Base-by-base conservation (phyloP, 2,888 invertebrate species). In the Trilocha varians region DNA sequence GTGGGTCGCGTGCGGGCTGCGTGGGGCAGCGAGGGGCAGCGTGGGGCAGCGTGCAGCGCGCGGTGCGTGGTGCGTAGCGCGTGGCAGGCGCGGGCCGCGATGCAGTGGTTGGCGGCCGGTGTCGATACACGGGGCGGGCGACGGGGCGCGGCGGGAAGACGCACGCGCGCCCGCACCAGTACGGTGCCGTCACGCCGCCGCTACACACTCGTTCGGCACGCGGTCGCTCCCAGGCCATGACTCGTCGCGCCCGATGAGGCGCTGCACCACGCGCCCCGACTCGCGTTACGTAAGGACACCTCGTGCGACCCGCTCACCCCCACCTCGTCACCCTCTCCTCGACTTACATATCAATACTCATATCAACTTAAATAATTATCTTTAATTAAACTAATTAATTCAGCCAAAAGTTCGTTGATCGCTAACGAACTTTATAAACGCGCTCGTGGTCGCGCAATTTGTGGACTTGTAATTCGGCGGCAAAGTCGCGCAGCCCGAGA, bases 91-190 rank as follows among this genome's bases (percentile, higher is more conserved):
- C 50, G 50, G 49, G 52, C 54, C 58, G 66, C 69, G 77, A 66
- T 78, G 80, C 80, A 77, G 80, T 69, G 75, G 74, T 70, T 62
- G 73, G 68, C 68, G 67, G 67, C 65, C 68, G 74, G 74, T 80
- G 78, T 78, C 80, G 69, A 79, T 79, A 79, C 44, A 55, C 47
- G 52, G 52, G 47, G 50, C 44, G 52, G 43, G 50, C 52, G 41
- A 44, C 52, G 48, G 50, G 43, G 71, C 69, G 76, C 66, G 57
- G 53, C 62, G 65, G 72, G 62, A 62, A 60, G 52, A 69, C 70
- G 69, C 76, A 74, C 65, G 68, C 64, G 54, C 55, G 57, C 56
- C 49, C 62, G 57, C 57, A 52, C 54, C 47, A 25, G 25, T 25
- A 25, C 25, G 11, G 8, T 25, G 25, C 25, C 25, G 25, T 25